Conservation (phyloP, 1,140 invertebrate species). For the Zophobas atratus region DNA sequence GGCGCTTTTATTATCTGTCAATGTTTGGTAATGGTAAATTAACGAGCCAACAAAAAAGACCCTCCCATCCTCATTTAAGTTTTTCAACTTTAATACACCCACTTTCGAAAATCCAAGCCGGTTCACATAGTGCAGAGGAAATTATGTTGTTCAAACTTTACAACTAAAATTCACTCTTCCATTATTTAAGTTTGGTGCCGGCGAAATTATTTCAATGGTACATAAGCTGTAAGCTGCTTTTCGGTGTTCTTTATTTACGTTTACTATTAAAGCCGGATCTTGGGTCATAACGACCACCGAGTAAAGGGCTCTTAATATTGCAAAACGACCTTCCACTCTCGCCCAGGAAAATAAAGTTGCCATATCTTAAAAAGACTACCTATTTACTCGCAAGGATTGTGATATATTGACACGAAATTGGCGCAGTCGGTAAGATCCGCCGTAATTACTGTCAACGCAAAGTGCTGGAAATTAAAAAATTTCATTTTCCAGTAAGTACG, state of each 20-base stretch:
- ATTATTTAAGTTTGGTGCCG: neutral
- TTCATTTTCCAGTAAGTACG: neutral
- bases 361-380: neutral
- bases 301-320: neutral
- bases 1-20: constrained; percentile 24
- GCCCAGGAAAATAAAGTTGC: neutral
- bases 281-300: neutral
- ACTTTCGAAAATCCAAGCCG: neutral
- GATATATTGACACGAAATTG: too few relatives aligned
- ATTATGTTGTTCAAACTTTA: neutral
- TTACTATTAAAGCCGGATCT: neutral
- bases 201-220: neutral
- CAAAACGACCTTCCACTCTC: neutral
- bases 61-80: neutral
- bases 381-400: too few relatives aligned
- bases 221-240: neutral
- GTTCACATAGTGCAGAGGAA: neutral
- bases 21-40: constrained; percentile 34
- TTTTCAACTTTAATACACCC: neutral
- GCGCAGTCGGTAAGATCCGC: too few relatives aligned
- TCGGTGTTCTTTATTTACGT: neutral
- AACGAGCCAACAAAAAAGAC: constrained; percentile 23
- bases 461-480: neutral
- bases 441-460: neutral
- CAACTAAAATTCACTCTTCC: neutral